Conservation (phyloP, 2,888 invertebrate species). For the Agrotis puta region DNA sequence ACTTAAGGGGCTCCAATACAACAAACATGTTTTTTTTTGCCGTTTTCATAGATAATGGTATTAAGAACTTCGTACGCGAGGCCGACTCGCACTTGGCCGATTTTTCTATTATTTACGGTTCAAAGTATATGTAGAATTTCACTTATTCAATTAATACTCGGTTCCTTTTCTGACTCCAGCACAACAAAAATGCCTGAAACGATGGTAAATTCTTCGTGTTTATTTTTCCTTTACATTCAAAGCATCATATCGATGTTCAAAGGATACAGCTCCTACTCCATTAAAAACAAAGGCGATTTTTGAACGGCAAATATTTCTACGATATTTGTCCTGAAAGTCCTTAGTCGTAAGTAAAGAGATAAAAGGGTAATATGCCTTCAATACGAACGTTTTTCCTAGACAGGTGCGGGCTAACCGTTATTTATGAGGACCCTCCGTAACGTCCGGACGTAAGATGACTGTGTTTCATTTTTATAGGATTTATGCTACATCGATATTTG, state of each 20-base stretch:
- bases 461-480: constrained; percentile 77
- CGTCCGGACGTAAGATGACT: constrained; percentile 65
- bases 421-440: constrained; percentile 78
- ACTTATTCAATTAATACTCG: not conserved
- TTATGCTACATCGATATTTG: constrained; percentile 70
- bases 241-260: not conserved
- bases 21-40: too few relatives aligned
- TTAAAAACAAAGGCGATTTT: constrained; percentile 45
- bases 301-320: constrained; percentile 16
- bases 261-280: not conserved
- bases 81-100: too few relatives aligned
- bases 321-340: constrained; percentile 44
- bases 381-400: constrained; percentile 69
- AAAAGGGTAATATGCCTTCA: constrained; percentile 67
- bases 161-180: not conserved
- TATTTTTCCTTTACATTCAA: constrained; percentile 25
- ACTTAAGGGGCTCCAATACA: too few relatives aligned
- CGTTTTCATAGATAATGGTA: too few relatives aligned
- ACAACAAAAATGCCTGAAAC: constrained; percentile 16
- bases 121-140: not conserved
- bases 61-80: too few relatives aligned
- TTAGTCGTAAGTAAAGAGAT: constrained; percentile 64
- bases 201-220: constrained; percentile 7
- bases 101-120: too few relatives aligned
- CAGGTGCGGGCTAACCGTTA: constrained; percentile 79